These are phyloP conservation scores for Peromyscus eremicus DNA, from an alignment of 2,797 vertebrate genomes.

Conservation along the genomic window DNA sequence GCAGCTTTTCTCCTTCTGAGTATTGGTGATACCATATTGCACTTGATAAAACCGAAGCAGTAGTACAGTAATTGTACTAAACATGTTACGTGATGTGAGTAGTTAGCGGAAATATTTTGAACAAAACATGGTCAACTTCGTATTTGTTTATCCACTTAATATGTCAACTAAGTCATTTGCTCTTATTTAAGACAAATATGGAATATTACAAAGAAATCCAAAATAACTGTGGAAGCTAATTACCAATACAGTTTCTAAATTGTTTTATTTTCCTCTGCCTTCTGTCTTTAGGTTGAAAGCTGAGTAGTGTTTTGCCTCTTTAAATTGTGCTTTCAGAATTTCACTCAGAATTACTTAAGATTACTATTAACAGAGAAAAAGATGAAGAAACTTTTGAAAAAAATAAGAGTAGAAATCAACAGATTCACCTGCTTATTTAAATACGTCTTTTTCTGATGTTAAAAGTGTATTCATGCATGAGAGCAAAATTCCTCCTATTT, in stretches of 20 bases:
- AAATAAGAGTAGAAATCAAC: not conserved
- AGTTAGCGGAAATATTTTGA: not conserved
- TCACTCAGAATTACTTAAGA: not conserved
- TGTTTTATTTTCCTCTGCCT: conserved; percentile 53
- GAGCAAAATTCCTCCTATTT: conserved; percentile 71
- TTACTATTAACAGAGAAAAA: not conserved
- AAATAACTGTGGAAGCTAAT: conserved; percentile 29
- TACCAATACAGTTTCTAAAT: not conserved
- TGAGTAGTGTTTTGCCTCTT: conserved; percentile 58
- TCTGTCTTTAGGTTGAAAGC: conserved; percentile 69
- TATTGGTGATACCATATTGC: conserved; percentile 9
- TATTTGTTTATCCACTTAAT: conserved; percentile 65
- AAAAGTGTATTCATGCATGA: conserved; percentile 72
- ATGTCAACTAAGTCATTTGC: conserved; percentile 74
- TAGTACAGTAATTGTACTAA: not conserved
- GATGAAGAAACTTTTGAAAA: not conserved
- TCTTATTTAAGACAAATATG: conserved; percentile 67
- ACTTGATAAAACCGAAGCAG: not conserved
- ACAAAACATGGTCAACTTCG: not conserved
- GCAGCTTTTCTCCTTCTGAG: not conserved
- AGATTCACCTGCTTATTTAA: not conserved
- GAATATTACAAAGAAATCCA: not conserved
- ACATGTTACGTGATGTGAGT: not conserved
- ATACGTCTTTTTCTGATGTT: conserved; percentile 72
- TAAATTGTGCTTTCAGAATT: not conserved